Evolutionary conservation across 2,888 invertebrate species (phyloP).

Genomic region (Caenorhabditis sp.): DNA sequence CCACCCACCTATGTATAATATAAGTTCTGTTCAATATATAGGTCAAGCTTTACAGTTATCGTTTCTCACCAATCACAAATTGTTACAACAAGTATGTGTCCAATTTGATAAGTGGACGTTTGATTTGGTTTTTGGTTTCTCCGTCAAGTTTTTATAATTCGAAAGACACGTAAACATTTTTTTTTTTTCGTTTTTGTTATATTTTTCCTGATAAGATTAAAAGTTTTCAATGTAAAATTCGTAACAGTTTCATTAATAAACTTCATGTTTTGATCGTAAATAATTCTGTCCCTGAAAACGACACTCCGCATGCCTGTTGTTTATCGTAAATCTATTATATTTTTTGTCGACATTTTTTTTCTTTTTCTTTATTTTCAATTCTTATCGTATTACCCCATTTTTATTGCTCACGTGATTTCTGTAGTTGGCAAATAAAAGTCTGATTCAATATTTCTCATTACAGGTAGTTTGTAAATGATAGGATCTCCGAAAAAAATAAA

Average conservation of each 20-base stretch:
- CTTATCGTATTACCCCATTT: background rate
- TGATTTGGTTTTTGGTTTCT: background rate
- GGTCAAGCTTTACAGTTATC: no score
- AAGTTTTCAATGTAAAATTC: no score
- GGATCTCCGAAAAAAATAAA: background rate
- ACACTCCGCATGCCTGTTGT: background rate
- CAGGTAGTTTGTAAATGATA: background rate
- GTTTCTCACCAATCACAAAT: background rate
- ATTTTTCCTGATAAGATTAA: no score
- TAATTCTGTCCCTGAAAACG: background rate
- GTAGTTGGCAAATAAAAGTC: background rate
- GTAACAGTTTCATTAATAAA: no score
- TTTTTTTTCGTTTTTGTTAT: background rate
- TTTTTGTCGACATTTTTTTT: conserved; percentile 5
- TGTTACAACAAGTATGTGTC: background rate
- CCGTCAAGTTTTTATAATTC: background rate
- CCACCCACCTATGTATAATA: no score
- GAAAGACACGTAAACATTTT: background rate
- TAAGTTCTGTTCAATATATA: no score
- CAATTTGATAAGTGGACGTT: background rate
- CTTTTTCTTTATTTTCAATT: background rate
- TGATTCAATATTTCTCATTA: background rate
- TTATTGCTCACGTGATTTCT: background rate
- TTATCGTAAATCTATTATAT: background rate
- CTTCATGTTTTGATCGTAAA: background rate